A percentile compares a stretch with the other conserved stretches of the same genome.
Conservation (phyloP, 2,113 vertebrate genomes). For the Oenanthe melanoleuca region DNA sequence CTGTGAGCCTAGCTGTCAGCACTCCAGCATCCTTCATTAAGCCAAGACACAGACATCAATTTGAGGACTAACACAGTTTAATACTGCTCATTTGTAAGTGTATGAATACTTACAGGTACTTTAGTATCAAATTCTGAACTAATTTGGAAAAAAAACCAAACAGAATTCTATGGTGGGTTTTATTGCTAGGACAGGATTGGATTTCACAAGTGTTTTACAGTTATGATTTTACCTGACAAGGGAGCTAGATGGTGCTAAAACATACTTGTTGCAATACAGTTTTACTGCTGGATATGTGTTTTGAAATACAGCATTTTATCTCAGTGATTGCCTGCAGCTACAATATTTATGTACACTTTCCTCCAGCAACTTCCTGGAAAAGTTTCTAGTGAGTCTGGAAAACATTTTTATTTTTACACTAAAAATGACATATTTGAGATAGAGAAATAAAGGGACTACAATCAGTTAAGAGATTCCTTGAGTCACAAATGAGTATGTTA, state of each 20-base stretch:
- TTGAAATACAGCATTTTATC: not conserved
- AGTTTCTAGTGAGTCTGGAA: not conserved
- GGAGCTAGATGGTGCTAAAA: conserved; percentile 68
- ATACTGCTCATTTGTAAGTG: not conserved
- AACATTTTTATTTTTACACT: not conserved
- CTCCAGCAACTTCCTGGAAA: not conserved
- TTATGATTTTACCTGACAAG: conserved; percentile 12
- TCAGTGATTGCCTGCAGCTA: not conserved
- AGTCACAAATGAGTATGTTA: not conserved
- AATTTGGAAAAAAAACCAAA: not conserved
- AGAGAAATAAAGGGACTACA: not conserved
- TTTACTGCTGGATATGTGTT: not conserved
- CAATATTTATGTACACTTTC: not conserved
- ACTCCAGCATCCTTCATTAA: not conserved
- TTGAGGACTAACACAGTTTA: not conserved
- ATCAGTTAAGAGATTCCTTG: not conserved
- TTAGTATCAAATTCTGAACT: not conserved
- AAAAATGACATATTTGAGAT: not conserved
- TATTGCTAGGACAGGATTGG: not conserved
- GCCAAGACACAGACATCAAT: not conserved
- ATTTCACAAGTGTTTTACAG: not conserved
- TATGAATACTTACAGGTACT: not conserved
- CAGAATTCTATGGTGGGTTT: rapidly evolving
- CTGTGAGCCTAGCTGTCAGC: not conserved
- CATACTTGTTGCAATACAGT: not conserved